These are phyloP conservation scores for Propithecus coquereli DNA, from an alignment of 2,113 vertebrate species.

Conservation along the genomic window DNA sequence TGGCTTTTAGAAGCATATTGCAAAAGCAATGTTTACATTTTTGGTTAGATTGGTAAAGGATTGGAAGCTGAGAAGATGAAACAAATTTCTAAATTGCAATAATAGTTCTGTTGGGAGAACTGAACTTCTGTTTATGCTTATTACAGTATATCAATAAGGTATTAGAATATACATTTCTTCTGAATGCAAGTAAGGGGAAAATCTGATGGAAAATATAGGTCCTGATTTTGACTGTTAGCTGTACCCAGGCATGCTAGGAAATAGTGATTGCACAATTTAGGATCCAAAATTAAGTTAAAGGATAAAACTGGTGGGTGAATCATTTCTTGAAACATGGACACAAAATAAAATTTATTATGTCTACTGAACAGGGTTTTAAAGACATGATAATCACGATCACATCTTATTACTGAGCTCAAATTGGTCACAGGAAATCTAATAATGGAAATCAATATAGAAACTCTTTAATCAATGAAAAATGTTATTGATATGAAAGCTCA, in stretches of 20 bases:
- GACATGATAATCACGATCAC: neutral
- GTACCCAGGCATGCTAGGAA: neutral
- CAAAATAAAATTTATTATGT: neutral
- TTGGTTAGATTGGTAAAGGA: neutral
- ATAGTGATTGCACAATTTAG: neutral
- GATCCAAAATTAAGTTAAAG: neutral
- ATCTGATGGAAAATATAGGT: neutral
- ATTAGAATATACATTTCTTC: neutral
- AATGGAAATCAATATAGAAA: neutral
- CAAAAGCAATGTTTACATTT: neutral
- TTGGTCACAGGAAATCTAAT: neutral
- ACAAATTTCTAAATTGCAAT: neutral
- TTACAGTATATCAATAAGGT: neutral
- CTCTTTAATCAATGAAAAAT: neutral
- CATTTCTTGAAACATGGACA: neutral
- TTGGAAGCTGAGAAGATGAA: neutral
- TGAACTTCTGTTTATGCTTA: neutral
- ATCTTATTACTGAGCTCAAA: neutral
- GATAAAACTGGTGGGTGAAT: neutral
- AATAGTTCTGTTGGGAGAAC: neutral
- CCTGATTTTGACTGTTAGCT: neutral
- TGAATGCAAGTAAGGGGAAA: neutral
- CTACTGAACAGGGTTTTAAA: neutral
- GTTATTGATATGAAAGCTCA: neutral
- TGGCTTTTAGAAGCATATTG: neutral